Conservation (phyloP, 2,113 vertebrate genomes). For the Forbesichthys papilliferus region DNA sequence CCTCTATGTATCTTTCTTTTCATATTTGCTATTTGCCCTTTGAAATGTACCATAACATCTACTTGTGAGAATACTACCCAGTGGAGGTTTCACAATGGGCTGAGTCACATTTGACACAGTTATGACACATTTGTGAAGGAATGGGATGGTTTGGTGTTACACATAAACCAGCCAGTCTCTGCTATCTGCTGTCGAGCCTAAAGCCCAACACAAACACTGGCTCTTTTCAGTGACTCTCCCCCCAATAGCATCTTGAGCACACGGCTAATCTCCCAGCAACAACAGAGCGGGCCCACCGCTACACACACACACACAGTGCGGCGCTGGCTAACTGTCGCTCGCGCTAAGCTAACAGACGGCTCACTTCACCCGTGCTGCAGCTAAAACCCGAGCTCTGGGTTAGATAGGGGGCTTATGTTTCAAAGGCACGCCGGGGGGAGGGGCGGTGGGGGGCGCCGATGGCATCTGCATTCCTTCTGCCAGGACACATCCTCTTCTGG, state of each 20-base stretch:
- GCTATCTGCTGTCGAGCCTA: slow-evolving; percentile 10
- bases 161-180: slow-evolving; percentile 25
- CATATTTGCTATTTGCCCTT: too few species aligned
- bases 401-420: slow-evolving; percentile 68
- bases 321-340: slow-evolving; percentile 46
- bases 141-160: too few species aligned
- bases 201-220: slow-evolving; percentile 60
- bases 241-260: slow-evolving; percentile 61
- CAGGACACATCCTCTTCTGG: slow-evolving; percentile 1
- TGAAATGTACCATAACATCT: too few species aligned
- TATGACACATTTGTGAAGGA: too few species aligned
- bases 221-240: slow-evolving; percentile 20
- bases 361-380: slow-evolving; percentile 68
- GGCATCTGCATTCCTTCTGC: slow-evolving; percentile 69
- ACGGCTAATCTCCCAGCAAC: slow-evolving; percentile 47
- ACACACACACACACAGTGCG: not conserved
- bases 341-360: slow-evolving; percentile 77
- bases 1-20: too few species aligned
- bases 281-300: slow-evolving; percentile 28
- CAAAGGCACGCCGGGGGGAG: slow-evolving; percentile 65
- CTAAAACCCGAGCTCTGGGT: slow-evolving; percentile 49
- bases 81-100: too few species aligned
- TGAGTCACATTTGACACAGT: too few species aligned
- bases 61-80: too few species aligned
- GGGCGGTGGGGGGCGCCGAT: slow-evolving; percentile 51